phyloP scores from a whole-genome alignment of 2,888 invertebrate species.

The Ferdinandea cuprea region DNA sequence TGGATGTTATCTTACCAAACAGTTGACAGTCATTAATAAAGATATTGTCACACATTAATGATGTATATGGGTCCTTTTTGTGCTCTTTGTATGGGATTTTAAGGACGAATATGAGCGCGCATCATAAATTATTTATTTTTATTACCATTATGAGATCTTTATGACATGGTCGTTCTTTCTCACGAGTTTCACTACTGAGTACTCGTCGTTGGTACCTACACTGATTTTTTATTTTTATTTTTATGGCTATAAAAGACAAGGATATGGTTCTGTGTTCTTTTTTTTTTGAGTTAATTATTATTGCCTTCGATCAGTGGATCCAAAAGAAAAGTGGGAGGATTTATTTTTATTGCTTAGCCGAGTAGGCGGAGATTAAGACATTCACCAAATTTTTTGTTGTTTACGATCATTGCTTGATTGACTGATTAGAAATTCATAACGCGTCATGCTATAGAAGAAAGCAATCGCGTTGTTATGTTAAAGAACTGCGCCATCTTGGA shows the following conservation, averaged over 20 bases:
- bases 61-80: conserved; percentile 46
- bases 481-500: too few species aligned
- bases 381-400: too few species aligned
- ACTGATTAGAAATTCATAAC: too few species aligned
- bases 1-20: conserved; percentile 56
- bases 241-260: conserved; percentile 10
- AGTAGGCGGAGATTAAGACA: neutral
- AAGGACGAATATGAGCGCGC: conserved; percentile 63
- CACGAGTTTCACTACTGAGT: conserved; percentile 13
- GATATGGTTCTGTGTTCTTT: neutral
- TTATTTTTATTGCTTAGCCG: neutral
- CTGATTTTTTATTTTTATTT: too few species aligned
- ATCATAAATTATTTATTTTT: conserved; percentile 56
- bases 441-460: too few species aligned
- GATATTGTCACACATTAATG: conserved; percentile 72
- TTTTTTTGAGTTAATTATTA: conserved; percentile 21
- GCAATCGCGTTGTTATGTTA: too few species aligned
- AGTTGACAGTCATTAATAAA: conserved; percentile 73
- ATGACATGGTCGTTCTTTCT: conserved; percentile 33
- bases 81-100: conserved; percentile 37
- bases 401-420: too few species aligned
- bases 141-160: conserved; percentile 48
- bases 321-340: conserved; percentile 1
- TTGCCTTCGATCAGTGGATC: neutral
- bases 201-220: too few species aligned